phyloP scores from a whole-genome alignment of 2,113 vertebrate genomes.

The Actenoides hombroni region DNA sequence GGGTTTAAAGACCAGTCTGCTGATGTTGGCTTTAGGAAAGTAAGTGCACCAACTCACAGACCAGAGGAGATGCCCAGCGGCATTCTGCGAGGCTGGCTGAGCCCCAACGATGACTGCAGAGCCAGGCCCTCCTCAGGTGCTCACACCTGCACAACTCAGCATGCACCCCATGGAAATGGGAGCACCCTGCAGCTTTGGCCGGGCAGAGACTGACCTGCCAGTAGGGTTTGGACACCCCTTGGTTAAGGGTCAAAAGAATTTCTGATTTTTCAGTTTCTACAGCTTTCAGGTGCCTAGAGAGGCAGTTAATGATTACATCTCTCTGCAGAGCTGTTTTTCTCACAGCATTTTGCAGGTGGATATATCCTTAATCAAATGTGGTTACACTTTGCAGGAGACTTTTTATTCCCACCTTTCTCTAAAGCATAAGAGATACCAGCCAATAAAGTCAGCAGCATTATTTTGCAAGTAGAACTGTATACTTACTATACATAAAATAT shows the following conservation, averaged over 20 bases:
- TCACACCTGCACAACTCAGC: background rate
- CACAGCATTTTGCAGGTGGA: background rate
- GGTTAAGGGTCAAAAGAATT: background rate
- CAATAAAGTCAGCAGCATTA: background rate
- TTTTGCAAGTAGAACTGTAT: background rate
- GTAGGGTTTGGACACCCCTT: background rate
- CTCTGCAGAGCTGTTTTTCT: background rate
- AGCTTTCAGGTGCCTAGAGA: background rate
- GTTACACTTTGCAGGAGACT: background rate
- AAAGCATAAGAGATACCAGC: background rate
- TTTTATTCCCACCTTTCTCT: background rate
- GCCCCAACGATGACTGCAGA: background rate
- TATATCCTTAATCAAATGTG: background rate
- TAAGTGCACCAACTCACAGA: background rate
- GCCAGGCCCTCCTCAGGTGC: background rate
- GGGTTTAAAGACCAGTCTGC: background rate
- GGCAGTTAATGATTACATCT: background rate
- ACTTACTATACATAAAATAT: background rate
- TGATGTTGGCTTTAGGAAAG: rapidly evolving
- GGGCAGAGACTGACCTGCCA: background rate
- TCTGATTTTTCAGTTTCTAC: background rate
- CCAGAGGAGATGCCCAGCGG: rapidly evolving
- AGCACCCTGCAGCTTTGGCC: background rate
- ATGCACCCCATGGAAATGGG: rapidly evolving
- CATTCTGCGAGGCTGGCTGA: background rate